A percentile compares a stretch with the other conserved stretches of the same genome.
Evolutionary conservation across 2,888 invertebrate genomes (phyloP).

Genomic region (Philopedon plagiatum): DNA sequence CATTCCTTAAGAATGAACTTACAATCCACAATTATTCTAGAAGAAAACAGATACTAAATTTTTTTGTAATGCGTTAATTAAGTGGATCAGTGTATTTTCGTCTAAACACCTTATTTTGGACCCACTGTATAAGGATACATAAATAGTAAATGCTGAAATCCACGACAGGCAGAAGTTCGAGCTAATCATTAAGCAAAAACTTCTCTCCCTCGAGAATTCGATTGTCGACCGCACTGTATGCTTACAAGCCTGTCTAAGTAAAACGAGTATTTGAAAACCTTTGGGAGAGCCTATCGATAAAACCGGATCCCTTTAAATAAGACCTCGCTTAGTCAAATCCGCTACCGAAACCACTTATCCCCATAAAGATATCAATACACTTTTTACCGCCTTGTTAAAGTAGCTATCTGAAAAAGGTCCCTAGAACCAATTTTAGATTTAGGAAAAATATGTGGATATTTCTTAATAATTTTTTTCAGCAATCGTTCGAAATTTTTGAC

Average conservation of each 20-base stretch:
- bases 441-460: not conserved
- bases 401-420: not conserved
- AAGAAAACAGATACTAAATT: too few species aligned
- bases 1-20: too few species aligned
- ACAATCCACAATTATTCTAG: too few species aligned
- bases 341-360: constrained; percentile 5
- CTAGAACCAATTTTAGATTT: not conserved
- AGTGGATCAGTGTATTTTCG: too few species aligned
- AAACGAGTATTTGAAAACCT: constrained; percentile 3
- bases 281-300: not conserved
- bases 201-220: not conserved
- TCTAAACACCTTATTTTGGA: too few species aligned
- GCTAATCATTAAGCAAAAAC: too few species aligned
- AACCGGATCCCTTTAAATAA: constrained; percentile 10
- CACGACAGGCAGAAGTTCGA: too few species aligned
- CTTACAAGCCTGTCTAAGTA: not conserved
- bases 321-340: constrained; percentile 9
- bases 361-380: constrained; percentile 20
- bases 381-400: constrained; percentile 5
- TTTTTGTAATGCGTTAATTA: too few species aligned
- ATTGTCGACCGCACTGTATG: not conserved
- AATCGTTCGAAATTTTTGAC: too few species aligned
- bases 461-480: too few species aligned
- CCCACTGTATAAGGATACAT: too few species aligned
- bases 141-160: too few species aligned